phyloP scores from a whole-genome alignment of 2,888 invertebrate species.

The Clusia tigrina region DNA sequence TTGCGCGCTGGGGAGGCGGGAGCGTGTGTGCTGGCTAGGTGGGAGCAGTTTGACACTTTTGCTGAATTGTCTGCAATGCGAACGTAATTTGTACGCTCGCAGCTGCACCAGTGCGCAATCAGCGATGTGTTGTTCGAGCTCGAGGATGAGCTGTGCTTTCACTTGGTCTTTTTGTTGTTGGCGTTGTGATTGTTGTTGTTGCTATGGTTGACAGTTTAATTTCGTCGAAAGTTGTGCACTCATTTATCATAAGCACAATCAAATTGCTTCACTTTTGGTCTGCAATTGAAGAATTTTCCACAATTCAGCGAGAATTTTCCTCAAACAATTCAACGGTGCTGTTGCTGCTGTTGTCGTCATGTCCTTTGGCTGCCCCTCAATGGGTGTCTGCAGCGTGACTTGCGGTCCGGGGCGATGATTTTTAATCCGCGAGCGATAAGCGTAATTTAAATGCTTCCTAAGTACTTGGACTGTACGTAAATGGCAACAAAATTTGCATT shows the following conservation, averaged over 20 bases:
- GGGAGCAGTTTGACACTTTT: no score
- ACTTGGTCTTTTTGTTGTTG: neutral
- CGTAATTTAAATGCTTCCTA: neutral
- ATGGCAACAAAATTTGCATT: constrained; percentile 1
- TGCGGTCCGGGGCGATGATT: no score
- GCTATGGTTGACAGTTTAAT: constrained; percentile 22
- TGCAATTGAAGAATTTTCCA: no score
- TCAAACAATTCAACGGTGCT: neutral
- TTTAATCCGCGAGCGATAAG: neutral
- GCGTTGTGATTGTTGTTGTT: neutral
- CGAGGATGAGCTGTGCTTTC: no score
- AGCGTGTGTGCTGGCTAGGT: no score
- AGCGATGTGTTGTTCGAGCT: no score
- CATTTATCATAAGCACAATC: no score
- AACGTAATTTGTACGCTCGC: neutral
- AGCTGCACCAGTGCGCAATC: neutral
- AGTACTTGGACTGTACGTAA: neutral
- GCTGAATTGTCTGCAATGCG: neutral
- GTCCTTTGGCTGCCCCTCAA: neutral
- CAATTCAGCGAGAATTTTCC: no score
- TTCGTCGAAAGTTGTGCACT: constrained; percentile 13
- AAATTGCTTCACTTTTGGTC: no score
- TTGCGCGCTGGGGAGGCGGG: no score
- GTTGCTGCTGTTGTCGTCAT: neutral
- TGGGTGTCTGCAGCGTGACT: no score